Base-by-base conservation (phyloP, 2,113 vertebrate species). In the Alosa alosa region DNA sequence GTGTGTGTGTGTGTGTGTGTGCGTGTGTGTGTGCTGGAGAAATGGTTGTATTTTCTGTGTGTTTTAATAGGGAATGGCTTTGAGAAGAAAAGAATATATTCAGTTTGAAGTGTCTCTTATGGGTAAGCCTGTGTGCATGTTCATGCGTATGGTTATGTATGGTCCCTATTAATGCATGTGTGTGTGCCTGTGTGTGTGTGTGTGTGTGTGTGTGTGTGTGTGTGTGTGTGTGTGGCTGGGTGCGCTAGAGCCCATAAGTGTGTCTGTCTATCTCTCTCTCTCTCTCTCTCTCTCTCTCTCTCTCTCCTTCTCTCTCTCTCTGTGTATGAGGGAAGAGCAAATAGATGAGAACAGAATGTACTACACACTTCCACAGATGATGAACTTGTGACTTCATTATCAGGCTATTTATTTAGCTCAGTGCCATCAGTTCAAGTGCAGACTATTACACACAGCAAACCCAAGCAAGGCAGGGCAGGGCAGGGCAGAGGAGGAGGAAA, bases 331-430 rank as follows among this genome's bases (percentile, higher is more conserved):
- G 83, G 86, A 86, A 22, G 36, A 13, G 46, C 84, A 52, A 55
- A 84, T 64, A 81, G 68, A 86, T 82, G 39, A 45, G 68, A 81
- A 46, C 25, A 47, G 82, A 81, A 75, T 72, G 86, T 82, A 41
- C 44, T 68, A 52, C 55, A 9, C 39, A 84, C 82, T 57, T 86
- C 82, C 44, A 84, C 8, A 20, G 86, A 20, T 47, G 75, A 86
- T 84, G 82, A 84, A 84, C 82, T 81, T 84, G 81, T 22, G 46
- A 83, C 82, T 86, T 22, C 50, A 52, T 84, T 82, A 81, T 81
- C 46, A 81, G n/a, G 50, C 72, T 84, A 39, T 41, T 86, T 45
- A 86, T 84, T 86, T 47, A n/a, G 22, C 86, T 83, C 44, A 60
- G 82, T 20, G 1, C 47, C 52, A 64, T 57, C 81, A 57, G 82